These are phyloP conservation scores for Nixonia krombeini DNA, from an alignment of 1,140 invertebrate species.

Conservation along the genomic window DNA sequence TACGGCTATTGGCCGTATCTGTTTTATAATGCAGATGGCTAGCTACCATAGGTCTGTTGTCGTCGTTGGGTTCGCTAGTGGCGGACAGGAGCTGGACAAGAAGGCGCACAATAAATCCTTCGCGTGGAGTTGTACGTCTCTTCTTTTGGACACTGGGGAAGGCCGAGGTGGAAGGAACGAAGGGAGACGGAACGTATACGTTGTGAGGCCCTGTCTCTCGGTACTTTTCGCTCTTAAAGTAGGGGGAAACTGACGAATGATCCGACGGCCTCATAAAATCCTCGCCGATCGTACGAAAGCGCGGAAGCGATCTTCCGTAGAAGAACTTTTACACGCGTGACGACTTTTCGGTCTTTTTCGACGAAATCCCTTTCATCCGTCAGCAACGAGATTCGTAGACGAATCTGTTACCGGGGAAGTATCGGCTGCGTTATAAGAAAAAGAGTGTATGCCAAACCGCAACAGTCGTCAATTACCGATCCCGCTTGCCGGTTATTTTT, in stretches of 20 bases:
- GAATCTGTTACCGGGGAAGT: neutral
- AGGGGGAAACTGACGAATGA: slow-evolving; percentile 38
- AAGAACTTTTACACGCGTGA: neutral
- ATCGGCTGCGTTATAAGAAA: neutral
- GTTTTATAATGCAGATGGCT: slow-evolving; percentile 66
- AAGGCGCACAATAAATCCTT: slow-evolving; percentile 65
- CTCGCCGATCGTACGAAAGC: slow-evolving; percentile 17
- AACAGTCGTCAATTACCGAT: neutral
- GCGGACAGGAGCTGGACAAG: slow-evolving; percentile 42
- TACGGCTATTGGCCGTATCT: slow-evolving; percentile 62
- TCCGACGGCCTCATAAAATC: slow-evolving; percentile 46
- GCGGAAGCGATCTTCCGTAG: neutral
- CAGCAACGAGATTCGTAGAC: slow-evolving; percentile 8
- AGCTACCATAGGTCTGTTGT: slow-evolving; percentile 40
- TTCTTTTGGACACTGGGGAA: slow-evolving; percentile 50
- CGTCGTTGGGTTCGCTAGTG: slow-evolving; percentile 20
- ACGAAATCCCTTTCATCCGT: too few species aligned
- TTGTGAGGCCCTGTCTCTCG: slow-evolving; percentile 12
- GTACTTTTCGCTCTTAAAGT: slow-evolving; percentile 40
- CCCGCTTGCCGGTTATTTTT: neutral
- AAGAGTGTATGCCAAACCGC: neutral
- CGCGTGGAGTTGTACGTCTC: slow-evolving; percentile 61
- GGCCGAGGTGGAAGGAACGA: slow-evolving; percentile 21
- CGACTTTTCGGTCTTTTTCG: neutral
- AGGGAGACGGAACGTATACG: slow-evolving; percentile 13